Evolutionary conservation across 53 echinoderm and acorn worm species (phyloP).

Genomic region (Stichopus horrens): DNA sequence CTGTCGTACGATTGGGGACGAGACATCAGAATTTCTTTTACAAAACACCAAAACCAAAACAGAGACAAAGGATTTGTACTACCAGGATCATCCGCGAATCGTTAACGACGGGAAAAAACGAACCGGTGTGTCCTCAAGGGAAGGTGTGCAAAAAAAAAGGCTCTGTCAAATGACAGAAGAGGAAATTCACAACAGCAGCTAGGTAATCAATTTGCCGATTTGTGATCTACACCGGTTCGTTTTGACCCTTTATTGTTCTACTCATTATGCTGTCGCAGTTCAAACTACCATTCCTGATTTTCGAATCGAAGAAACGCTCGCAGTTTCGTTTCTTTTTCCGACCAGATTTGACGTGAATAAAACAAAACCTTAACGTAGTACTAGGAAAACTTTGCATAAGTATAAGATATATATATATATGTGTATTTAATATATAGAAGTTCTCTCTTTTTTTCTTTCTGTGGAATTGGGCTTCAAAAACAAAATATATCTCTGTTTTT

Average conservation of each 20-base stretch:
- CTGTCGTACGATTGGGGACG: too few relatives aligned
- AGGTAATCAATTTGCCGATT: not conserved
- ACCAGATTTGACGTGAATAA: slow-evolving; percentile 17
- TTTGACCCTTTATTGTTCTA: slow-evolving; percentile 11
- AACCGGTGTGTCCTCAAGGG: too few relatives aligned
- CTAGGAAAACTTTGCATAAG: slow-evolving; percentile 24
- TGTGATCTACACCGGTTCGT: not conserved
- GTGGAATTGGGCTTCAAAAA: not conserved
- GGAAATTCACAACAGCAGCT: too few relatives aligned
- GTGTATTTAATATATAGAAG: slow-evolving; percentile 9
- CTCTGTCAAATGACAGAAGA: too few relatives aligned
- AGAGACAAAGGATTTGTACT: too few relatives aligned
- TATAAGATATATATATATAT: slow-evolving; percentile 33
- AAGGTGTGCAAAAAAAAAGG: too few relatives aligned
- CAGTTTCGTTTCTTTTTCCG: not conserved
- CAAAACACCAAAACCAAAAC: too few relatives aligned
- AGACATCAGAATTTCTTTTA: too few relatives aligned
- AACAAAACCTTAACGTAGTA: slow-evolving; percentile 11
- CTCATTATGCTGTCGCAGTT: not conserved
- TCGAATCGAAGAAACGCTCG: slow-evolving; percentile 16
- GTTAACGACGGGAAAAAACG: too few relatives aligned
- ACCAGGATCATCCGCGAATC: too few relatives aligned
- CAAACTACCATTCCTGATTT: slow-evolving; percentile 1
- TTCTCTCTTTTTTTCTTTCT: not conserved
- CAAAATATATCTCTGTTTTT: slow-evolving; percentile 25